Base-by-base conservation (phyloP, 2,888 invertebrate genomes). In the Xestoiulus laeticollis region DNA sequence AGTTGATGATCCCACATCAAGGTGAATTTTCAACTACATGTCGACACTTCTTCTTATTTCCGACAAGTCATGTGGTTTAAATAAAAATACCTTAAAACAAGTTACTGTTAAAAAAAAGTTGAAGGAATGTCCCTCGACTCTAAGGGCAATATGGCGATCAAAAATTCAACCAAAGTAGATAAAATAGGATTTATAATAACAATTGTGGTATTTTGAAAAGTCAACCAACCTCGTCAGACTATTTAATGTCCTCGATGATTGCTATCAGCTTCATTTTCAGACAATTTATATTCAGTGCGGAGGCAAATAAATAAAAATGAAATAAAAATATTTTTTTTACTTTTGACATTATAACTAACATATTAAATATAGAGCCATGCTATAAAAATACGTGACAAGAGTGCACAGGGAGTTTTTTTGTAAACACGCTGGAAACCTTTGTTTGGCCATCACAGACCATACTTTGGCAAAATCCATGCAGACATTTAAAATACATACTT, bases 181-280 rank as follows among this genome's bases (percentile, higher is more conserved):
- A 59, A 59, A 59, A 59, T 59, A n/a, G 59, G 59, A 48, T 59
- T 59, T 59, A 59, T 59, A 59, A 59, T 59, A 38, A 38, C 38
- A 38, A 38, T 38, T 59, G 19, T 19, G n/a, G 59, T n/a, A 8
- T 59, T 59, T 6, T 2, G n/a, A 59, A n/a, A 59, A 59, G 59
- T 59, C 59, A 59, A 59, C 59, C 59, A 59, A 59, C 59, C 22
- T 59, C n/a, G n/a, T 19, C 59, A 59, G n/a, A n/a, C 19, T n/a
- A n/a, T 59, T 59, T n/a, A 59, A 59, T 22, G 59, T 59, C 59
- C 59, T 59, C 59, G 59, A 59, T 59, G 59, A 59, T 59, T 59
- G 59, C n/a, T n/a, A 59, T 59, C 59, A 59, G 8, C n/a, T 19
- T 59, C 59, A 59, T 59, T 59, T n/a, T 59, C 59, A 59, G 59